Percentiles rank a stretch among this genome's conserved stretches.
phyloP scores from a whole-genome alignment of 2,113 vertebrate genomes.

The Caloenas nicobarica region DNA sequence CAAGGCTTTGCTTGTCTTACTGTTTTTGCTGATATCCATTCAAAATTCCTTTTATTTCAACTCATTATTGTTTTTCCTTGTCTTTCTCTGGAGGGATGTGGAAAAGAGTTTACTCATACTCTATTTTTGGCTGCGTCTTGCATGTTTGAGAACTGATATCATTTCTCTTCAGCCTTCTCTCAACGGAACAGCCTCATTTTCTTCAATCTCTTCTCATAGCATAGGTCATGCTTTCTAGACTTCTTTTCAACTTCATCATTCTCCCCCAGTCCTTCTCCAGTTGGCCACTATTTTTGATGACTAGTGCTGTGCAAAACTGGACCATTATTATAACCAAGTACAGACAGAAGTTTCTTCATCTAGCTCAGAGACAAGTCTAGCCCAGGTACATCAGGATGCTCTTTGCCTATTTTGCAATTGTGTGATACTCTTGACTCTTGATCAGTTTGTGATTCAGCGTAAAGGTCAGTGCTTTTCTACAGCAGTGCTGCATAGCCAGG shows the following conservation, averaged over 20 bases:
- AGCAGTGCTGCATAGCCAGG: background rate
- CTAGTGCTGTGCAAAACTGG: background rate
- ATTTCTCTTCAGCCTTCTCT: background rate
- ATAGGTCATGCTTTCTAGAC: background rate
- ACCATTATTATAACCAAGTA: background rate
- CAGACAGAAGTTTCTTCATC: background rate
- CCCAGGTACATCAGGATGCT: background rate
- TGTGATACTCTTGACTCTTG: background rate
- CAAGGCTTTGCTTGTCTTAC: background rate
- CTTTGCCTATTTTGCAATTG: background rate
- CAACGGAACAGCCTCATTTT: background rate
- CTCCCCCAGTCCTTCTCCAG: accelerated
- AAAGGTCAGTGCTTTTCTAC: background rate
- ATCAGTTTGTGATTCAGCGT: background rate
- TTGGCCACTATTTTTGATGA: background rate
- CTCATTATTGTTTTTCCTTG: background rate
- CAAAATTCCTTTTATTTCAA: background rate
- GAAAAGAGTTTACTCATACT: background rate
- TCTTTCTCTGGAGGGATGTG: background rate
- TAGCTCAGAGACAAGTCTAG: background rate
- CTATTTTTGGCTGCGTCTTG: background rate
- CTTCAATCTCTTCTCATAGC: background rate
- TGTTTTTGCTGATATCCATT: background rate
- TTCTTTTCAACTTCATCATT: background rate
- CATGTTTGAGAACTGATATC: background rate